Evolutionary conservation across 1,140 invertebrate species (phyloP).

Genomic region (Drosophila gunungcola): DNA sequence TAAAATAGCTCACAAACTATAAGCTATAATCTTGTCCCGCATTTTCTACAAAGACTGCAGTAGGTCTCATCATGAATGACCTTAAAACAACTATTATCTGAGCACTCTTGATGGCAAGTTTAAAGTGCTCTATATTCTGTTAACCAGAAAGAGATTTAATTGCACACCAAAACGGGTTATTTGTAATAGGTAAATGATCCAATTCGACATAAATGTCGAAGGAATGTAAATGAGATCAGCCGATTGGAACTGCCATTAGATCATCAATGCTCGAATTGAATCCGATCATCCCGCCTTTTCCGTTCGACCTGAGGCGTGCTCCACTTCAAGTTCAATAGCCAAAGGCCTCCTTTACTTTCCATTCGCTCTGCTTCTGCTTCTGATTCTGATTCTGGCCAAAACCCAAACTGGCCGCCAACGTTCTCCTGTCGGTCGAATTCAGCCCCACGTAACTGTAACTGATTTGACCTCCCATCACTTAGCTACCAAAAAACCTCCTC

Average conservation of each 20-base stretch:
- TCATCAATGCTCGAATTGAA: slow-evolving; percentile 30
- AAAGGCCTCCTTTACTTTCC: slow-evolving; percentile 40
- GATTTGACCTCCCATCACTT: slow-evolving; percentile 63
- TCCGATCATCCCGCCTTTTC: slow-evolving; percentile 3
- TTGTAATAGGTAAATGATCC: slow-evolving; percentile 17
- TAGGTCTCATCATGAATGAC: no score
- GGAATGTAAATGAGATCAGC: slow-evolving; percentile 34
- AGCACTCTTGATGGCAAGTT: not conserved
- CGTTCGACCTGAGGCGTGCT: slow-evolving; percentile 26
- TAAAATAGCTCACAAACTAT: not conserved
- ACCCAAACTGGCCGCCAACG: slow-evolving; percentile 32
- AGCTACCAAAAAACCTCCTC: slow-evolving; percentile 58
- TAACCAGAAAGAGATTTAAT: not conserved
- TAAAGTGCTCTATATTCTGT: not conserved
- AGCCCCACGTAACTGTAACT: slow-evolving; percentile 57
- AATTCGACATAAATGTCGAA: slow-evolving; percentile 24
- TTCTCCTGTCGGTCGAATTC: slow-evolving; percentile 42
- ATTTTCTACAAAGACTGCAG: no score
- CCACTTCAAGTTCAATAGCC: slow-evolving; percentile 56
- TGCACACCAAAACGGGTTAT: slow-evolving; percentile 10
- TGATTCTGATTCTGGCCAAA: no score
- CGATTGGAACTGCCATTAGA: slow-evolving; percentile 39
- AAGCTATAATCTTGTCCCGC: no score
- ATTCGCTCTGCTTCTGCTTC: slow-evolving; percentile 43
- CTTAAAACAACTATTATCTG: not conserved